phyloP scores from a whole-genome alignment of 2,888 invertebrate species.

The Caenorhabditis japonica region DNA sequence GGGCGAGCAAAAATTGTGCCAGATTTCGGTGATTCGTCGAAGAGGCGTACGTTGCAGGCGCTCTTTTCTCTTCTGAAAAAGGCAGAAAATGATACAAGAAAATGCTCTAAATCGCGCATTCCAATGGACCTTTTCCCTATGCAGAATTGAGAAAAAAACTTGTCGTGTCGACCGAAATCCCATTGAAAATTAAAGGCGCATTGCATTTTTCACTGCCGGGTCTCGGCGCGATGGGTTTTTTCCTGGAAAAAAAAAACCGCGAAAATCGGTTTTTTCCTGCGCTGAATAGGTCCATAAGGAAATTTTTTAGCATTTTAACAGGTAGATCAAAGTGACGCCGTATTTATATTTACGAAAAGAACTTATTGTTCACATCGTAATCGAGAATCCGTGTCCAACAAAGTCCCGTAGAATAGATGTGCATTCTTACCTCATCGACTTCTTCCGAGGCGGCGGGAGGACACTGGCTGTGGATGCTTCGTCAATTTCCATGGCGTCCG shows the following conservation, averaged over 20 bases:
- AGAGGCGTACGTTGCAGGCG: constrained; percentile 9
- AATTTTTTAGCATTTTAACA: neutral
- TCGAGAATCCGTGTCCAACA: constrained; percentile 10
- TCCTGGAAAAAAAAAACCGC: neutral
- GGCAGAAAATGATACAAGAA: no score
- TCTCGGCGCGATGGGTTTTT: no score
- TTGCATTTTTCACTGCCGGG: no score
- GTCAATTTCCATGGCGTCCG: neutral
- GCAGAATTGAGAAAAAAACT: no score
- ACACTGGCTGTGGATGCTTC: neutral
- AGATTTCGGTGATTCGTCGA: constrained; percentile 31
- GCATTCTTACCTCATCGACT: neutral
- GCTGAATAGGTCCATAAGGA: no score
- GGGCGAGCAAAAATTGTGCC: constrained; percentile 13
- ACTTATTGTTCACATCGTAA: constrained; percentile 12
- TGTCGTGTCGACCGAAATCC: no score
- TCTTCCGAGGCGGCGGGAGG: neutral
- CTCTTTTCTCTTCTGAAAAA: constrained; percentile 13
- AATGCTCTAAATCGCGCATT: no score
- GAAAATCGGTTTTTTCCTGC: no score
- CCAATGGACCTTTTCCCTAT: no score
- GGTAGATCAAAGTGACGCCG: neutral
- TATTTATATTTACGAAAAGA: neutral
- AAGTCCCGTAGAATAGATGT: neutral
- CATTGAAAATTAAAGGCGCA: no score